Percentiles rank a stretch among this genome's conserved stretches.
Conservation (phyloP, 2,888 invertebrate genomes). For the Uropetala carovei region DNA sequence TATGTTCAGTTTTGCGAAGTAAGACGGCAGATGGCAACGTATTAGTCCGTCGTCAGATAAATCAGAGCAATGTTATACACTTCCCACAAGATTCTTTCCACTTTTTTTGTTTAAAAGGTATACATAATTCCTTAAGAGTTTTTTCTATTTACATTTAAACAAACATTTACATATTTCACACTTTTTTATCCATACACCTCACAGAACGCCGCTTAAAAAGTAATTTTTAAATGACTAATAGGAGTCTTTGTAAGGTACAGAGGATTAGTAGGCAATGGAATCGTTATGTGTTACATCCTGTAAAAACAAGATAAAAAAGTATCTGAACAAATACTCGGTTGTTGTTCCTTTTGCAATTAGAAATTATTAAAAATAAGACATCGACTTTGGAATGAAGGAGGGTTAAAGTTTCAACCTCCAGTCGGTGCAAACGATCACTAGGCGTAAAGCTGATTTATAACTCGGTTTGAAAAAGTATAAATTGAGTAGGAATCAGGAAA, state of each 20-base stretch:
- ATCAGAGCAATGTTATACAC: conserved; percentile 2
- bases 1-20: neutral
- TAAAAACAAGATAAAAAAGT: neutral
- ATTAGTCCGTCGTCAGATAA: neutral
- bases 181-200: conserved; percentile 43
- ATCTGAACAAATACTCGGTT: neutral
- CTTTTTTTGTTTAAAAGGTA: conserved; percentile 32
- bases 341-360: neutral
- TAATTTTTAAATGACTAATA: conserved; percentile 48
- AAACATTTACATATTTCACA: conserved; percentile 59
- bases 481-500: neutral
- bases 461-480: neutral
- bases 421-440: neutral
- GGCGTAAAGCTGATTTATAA: neutral
- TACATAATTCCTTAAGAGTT: conserved; percentile 42
- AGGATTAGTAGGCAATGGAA: conserved; percentile 21
- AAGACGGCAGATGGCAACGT: neutral
- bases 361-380: conserved; percentile 1
- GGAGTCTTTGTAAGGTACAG: conserved; percentile 40
- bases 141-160: conserved; percentile 56
- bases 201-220: conserved; percentile 49
- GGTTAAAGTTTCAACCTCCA: neutral
- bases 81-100: conserved; percentile 26
- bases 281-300: neutral
- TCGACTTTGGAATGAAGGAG: conserved; percentile 3